These are phyloP conservation scores for Hymenopus coronatus DNA, from an alignment of 2,888 invertebrate genomes.

Conservation along the genomic window DNA sequence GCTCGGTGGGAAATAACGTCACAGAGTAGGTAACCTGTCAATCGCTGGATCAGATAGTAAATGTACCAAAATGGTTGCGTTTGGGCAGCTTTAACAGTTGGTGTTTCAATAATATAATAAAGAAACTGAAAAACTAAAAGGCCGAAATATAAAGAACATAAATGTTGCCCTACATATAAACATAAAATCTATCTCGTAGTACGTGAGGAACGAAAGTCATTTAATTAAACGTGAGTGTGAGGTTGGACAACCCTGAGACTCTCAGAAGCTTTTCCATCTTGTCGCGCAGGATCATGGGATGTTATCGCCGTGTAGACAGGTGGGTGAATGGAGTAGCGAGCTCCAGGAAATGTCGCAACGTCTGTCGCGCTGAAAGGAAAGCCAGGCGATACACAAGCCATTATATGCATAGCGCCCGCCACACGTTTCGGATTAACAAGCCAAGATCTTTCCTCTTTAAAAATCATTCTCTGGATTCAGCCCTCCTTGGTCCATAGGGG, in stretches of 20 bases:
- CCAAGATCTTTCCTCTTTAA: neutral
- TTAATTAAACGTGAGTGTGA: neutral
- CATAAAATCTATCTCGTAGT: too few species aligned
- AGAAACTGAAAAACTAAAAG: too few species aligned
- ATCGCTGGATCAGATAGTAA: too few species aligned
- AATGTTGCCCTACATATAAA: too few species aligned
- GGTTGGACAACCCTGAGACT: neutral
- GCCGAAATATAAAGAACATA: too few species aligned
- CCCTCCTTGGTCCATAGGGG: neutral
- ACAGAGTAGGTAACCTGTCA: too few species aligned
- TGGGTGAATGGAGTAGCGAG: neutral
- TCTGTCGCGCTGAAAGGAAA: neutral
- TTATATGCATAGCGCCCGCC: neutral
- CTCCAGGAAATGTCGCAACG: neutral
- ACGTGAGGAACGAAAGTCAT: too few species aligned
- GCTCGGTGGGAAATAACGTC: too few species aligned
- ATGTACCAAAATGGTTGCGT: too few species aligned
- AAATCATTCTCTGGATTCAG: neutral
- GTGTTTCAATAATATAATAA: too few species aligned
- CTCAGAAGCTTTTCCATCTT: neutral
- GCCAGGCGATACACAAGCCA: neutral
- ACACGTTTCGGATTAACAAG: neutral
- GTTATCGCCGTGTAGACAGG: neutral
- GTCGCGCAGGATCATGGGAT: neutral
- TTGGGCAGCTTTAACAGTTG: too few species aligned